Conservation (phyloP, 2,797 vertebrate genomes). For the Periparus ater region DNA sequence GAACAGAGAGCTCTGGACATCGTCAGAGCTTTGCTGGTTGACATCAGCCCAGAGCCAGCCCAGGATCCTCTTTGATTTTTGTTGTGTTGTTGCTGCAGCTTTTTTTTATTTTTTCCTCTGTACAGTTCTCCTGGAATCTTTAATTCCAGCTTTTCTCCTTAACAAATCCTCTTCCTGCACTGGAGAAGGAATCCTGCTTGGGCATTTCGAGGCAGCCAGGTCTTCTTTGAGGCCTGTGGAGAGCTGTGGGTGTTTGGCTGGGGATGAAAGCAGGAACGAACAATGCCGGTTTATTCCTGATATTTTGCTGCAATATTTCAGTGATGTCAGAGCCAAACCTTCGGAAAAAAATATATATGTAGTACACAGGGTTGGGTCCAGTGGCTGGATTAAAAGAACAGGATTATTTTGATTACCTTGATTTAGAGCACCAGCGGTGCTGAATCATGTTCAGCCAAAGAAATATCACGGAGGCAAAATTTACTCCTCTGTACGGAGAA, state of each 20-base stretch:
- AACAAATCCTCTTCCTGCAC: neutral
- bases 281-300: slow-evolving; percentile 40
- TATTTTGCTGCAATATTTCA: slow-evolving; percentile 33
- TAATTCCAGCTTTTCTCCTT: neutral
- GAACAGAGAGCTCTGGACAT: neutral
- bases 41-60: neutral
- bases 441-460: slow-evolving; percentile 59
- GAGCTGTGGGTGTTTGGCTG: slow-evolving; percentile 40
- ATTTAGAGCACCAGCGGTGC: neutral
- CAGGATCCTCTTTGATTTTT: neutral
- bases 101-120: too few species aligned
- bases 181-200: neutral
- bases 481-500: slow-evolving; percentile 14
- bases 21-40: neutral
- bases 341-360: neutral
- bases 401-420: slow-evolving; percentile 52
- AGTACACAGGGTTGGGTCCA: neutral
- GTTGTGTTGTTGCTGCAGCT: neutral
- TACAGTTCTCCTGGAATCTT: too few species aligned
- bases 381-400: slow-evolving; percentile 38
- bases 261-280: slow-evolving; percentile 21
- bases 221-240: neutral
- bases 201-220: neutral
- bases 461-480: slow-evolving; percentile 41
- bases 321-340: slow-evolving; percentile 45